Percentiles rank a stretch among this genome's conserved stretches.
Conservation (phyloP, 2,113 vertebrate species). For the Budorcas taxicolor region DNA sequence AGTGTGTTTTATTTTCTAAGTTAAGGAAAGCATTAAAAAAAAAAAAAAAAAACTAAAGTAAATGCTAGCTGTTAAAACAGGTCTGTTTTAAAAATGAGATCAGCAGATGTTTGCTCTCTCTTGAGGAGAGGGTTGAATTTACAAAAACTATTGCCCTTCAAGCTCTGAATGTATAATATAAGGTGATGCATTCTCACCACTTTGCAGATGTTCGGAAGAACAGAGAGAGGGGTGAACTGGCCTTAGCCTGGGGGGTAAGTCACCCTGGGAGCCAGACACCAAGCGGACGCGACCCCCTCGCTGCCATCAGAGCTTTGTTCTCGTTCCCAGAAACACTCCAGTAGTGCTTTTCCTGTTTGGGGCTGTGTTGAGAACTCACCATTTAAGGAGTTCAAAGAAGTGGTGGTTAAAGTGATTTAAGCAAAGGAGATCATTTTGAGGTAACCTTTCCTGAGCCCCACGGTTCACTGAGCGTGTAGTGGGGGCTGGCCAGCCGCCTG, state of each 20-base stretch:
- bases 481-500: background rate
- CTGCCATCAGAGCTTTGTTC: background rate
- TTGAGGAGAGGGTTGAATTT: background rate
- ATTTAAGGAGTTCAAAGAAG: background rate
- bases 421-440: background rate
- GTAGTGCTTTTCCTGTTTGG: background rate
- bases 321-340: background rate
- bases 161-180: background rate
- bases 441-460: background rate
- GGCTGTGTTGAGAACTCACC: background rate
- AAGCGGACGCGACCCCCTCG: accelerated
- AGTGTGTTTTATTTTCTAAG: background rate
- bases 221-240: background rate
- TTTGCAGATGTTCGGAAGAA: background rate
- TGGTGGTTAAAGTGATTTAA: background rate
- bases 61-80: background rate
- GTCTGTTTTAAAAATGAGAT: background rate
- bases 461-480: accelerated
- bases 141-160: background rate
- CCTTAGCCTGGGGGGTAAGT: background rate
- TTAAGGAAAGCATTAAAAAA: background rate
- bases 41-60: background rate
- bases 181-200: background rate
- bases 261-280: background rate
- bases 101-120: background rate